Evolutionary conservation across 2,113 vertebrate genomes (phyloP).

Genomic region (Ondatra zibethicus): DNA sequence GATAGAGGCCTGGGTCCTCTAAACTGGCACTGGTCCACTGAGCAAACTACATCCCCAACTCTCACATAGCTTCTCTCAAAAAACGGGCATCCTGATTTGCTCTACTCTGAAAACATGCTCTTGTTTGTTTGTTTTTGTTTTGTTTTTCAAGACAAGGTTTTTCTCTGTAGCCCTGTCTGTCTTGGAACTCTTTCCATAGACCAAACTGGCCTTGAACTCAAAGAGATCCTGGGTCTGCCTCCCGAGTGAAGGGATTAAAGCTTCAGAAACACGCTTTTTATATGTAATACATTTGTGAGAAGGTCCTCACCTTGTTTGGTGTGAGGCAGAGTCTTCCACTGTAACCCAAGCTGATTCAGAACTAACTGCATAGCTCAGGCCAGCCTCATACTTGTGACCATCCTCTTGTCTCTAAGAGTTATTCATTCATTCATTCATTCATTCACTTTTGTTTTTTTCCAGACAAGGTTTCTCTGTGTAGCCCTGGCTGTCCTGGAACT

Average conservation of each 20-base stretch:
- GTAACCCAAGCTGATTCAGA: not conserved
- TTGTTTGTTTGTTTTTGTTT: not conserved
- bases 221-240: not conserved
- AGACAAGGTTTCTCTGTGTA: not conserved
- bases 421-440: not conserved
- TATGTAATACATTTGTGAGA: not conserved
- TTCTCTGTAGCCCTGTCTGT: not conserved
- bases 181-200: not conserved
- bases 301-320: not conserved
- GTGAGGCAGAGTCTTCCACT: not conserved
- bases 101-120: not conserved
- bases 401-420: not conserved
- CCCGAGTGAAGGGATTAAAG: not conserved
- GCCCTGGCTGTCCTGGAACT: not conserved
- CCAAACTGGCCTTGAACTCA: not conserved
- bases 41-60: not conserved
- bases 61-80: not conserved
- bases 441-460: not conserved
- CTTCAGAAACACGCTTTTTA: constrained; percentile 1
- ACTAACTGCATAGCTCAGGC: not conserved
- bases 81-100: not conserved
- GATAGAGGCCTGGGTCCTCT: too few species aligned
- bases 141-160: not conserved
- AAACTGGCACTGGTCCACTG: not conserved
- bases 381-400: not conserved